These are phyloP conservation scores for Eubasilissa regina DNA, from an alignment of 1,140 invertebrate genomes.

Conservation along the genomic window DNA sequence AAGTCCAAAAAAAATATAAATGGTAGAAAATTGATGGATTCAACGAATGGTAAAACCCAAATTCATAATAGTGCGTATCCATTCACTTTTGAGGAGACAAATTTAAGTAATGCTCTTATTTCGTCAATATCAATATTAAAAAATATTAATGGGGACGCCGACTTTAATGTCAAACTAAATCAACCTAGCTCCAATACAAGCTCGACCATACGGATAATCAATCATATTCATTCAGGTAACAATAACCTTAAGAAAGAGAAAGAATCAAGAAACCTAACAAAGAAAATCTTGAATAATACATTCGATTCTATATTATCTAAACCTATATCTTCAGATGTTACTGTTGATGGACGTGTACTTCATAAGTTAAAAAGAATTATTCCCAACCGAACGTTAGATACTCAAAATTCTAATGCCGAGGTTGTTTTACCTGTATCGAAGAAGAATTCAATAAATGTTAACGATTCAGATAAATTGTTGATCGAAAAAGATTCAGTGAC, in stretches of 20 bases:
- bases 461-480: background rate
- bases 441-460: background rate
- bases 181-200: conserved; percentile 18
- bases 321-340: background rate
- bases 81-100: background rate
- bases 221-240: conserved; percentile 15
- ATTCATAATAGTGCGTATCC: conserved; percentile 15
- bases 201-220: conserved; percentile 32
- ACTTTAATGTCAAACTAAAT: conserved; percentile 33
- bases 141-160: conserved; percentile 8
- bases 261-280: background rate
- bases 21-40: background rate
- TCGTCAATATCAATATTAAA: conserved; percentile 37
- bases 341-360: background rate
- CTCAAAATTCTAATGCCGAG: conserved; percentile 4
- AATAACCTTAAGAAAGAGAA: background rate
- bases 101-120: conserved; percentile 39
- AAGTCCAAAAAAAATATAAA: background rate
- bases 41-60: background rate
- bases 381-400: conserved; percentile 24
- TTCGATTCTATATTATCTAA: conserved; percentile 47
- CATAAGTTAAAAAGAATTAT: conserved; percentile 40
- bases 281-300: conserved; percentile 37
- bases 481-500: background rate
- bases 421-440: background rate